Base-by-base conservation (phyloP, 2,888 invertebrate species). In the Alloscopus bannaensis region DNA sequence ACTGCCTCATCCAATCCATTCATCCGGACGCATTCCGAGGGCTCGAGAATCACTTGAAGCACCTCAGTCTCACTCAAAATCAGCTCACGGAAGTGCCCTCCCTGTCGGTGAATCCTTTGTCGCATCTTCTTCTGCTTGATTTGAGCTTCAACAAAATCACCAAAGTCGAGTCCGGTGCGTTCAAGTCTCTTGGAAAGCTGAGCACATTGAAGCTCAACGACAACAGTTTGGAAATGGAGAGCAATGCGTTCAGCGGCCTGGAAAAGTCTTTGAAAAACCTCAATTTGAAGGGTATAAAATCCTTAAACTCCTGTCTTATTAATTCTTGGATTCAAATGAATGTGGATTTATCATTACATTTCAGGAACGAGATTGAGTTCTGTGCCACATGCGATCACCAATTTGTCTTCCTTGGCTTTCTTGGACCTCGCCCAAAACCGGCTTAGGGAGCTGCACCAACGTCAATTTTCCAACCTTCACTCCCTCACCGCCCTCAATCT, bases 351-450 rank as follows among this genome's bases (percentile, higher is more conserved):
- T 47, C 18, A 11, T 47, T n/a, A 6, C 24, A 29, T 65, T 45
- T 24, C 78, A 86, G 86, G 83, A 40, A 95, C 95, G 0, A 91
- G 92, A 70, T 95, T 95, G 88, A 93, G 93, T 86, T 90, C 90
- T 65, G 92, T 97, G 13, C 96, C 97, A 0, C 92, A 93, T 84
- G 93, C 95, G 59, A 92, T 96, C 22, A 90, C 92, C 81, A 94
- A 94, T 4, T 90, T 97, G 36, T 92, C 91, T 80, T 93, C 93
- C 60, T 89, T 97, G 83, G 96, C 96, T 0, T 97, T 96, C 87
- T 90, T 97, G 75, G 97, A 97, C 89, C 89, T 97, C 75, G 96
- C 96, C 0, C 94, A 96, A 88, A 97, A 97, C 87, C 93, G 94
- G 86, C 92, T 97, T 57, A 90, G 93, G 84, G 94, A 95, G 88